A percentile compares a stretch with the other conserved stretches of the same genome.
Conservation (phyloP, 2,888 invertebrate species). For the Drosophila greeni region DNA sequence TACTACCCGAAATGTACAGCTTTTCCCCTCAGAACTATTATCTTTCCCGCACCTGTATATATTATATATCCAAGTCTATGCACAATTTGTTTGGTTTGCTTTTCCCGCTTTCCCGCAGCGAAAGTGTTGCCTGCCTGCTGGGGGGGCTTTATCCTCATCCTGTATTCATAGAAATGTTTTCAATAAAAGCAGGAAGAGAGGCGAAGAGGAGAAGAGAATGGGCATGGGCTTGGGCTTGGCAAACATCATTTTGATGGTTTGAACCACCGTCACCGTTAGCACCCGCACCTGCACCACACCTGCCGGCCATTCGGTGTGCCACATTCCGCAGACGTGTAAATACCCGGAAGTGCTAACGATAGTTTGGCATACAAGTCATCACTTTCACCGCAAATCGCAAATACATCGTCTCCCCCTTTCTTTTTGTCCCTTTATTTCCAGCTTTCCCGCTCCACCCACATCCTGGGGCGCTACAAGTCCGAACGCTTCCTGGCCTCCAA, state of each 20-base stretch:
- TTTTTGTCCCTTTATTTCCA: conserved; percentile 30
- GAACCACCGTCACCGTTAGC: conserved; percentile 7
- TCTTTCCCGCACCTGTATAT: conserved; percentile 19
- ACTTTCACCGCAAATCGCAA: conserved; percentile 24
- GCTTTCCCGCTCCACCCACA: conserved; percentile 80
- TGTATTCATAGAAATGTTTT: conserved; percentile 64
- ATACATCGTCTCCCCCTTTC: neutral
- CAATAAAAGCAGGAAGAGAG: conserved; percentile 45
- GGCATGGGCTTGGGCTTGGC: conserved; percentile 34
- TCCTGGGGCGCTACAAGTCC: conserved; percentile 85
- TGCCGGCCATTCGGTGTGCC: conserved; percentile 57
- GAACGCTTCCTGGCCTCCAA: conserved; percentile 84
- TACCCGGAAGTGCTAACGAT: conserved; percentile 37
- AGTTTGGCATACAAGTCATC: conserved; percentile 27
- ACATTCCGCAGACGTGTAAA: conserved; percentile 49
- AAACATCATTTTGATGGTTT: conserved; percentile 43
- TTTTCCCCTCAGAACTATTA: neutral
- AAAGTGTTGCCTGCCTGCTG: conserved; percentile 56
- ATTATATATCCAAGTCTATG: neutral
- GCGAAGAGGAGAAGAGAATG: conserved; percentile 13
- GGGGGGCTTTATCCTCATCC: conserved; percentile 46
- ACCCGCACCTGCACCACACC: conserved; percentile 33
- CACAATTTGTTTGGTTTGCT: conserved; percentile 24
- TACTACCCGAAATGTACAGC: too few species aligned
- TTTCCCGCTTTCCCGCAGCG: conserved; percentile 45